Evolutionary conservation across 2,888 invertebrate species (phyloP).

Genomic region (Rambutsinella grinnellia): DNA sequence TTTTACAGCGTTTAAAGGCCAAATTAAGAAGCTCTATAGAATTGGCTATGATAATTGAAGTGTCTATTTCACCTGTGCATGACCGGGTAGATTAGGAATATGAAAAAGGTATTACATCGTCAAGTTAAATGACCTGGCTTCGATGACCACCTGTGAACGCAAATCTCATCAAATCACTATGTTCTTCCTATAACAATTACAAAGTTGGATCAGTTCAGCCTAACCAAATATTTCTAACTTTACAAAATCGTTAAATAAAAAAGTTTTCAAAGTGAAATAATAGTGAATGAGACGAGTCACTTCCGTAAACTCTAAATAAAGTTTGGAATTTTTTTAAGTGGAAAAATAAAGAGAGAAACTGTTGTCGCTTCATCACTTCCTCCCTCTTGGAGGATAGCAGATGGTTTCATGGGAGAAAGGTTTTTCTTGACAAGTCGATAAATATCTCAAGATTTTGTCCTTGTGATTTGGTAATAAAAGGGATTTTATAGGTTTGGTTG

Average conservation of each 20-base stretch:
- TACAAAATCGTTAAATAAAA: neutral
- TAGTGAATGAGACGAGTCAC: neutral
- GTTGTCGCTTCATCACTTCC: slow-evolving; percentile 48
- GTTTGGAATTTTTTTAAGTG: too few relatives aligned
- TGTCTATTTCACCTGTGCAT: slow-evolving; percentile 61
- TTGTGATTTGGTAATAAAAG: neutral
- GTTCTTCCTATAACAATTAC: slow-evolving; percentile 5
- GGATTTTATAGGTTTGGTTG: neutral
- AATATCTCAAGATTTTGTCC: too few relatives aligned
- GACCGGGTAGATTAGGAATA: slow-evolving; percentile 58
- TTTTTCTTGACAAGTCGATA: too few relatives aligned
- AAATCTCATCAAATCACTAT: slow-evolving; percentile 55
- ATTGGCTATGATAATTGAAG: slow-evolving; percentile 31
- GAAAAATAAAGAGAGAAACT: too few relatives aligned
- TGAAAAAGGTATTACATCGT: slow-evolving; percentile 47
- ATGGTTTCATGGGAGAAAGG: too few relatives aligned
- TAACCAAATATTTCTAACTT: neutral
- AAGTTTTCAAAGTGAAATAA: neutral
- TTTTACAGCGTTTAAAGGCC: too few relatives aligned
- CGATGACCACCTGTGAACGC: slow-evolving; percentile 64
- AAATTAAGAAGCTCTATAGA: too few relatives aligned
- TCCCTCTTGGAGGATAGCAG: too few relatives aligned
- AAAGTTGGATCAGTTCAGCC: slow-evolving; percentile 4
- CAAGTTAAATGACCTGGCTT: slow-evolving; percentile 63
- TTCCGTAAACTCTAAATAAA: too few relatives aligned